phyloP scores from a whole-genome alignment of 2,797 vertebrate species.

The Peromyscus melanophrys region DNA sequence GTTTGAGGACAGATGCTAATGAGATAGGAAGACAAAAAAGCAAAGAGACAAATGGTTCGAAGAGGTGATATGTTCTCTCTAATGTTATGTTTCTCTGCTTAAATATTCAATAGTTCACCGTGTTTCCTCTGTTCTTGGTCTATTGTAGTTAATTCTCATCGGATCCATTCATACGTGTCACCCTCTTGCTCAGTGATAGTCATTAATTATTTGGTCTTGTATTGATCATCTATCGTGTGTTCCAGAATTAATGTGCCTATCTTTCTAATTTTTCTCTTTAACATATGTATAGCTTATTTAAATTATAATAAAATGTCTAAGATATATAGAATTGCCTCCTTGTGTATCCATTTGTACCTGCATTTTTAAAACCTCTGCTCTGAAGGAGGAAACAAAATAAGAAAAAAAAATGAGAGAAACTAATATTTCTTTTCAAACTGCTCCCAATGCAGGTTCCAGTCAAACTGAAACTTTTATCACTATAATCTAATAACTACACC shows the following conservation, averaged over 20 bases:
- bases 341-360: neutral
- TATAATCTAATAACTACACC: neutral
- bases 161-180: neutral
- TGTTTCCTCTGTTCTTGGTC: neutral
- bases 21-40: neutral
- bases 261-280: neutral
- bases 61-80: neutral
- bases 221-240: neutral
- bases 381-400: neutral
- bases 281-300: neutral
- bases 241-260: neutral
- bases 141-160: neutral
- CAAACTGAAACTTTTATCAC: neutral
- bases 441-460: neutral
- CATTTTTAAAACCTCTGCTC: neutral
- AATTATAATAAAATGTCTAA: neutral
- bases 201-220: neutral
- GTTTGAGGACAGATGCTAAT: neutral
- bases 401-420: neutral
- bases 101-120: neutral
- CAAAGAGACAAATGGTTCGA: neutral
- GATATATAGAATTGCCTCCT: neutral
- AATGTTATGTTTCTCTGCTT: neutral
- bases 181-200: neutral
- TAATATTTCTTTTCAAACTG: neutral